These are phyloP conservation scores for Pomatorhinus ruficollis DNA, from an alignment of 2,113 vertebrate species.

Conservation along the genomic window DNA sequence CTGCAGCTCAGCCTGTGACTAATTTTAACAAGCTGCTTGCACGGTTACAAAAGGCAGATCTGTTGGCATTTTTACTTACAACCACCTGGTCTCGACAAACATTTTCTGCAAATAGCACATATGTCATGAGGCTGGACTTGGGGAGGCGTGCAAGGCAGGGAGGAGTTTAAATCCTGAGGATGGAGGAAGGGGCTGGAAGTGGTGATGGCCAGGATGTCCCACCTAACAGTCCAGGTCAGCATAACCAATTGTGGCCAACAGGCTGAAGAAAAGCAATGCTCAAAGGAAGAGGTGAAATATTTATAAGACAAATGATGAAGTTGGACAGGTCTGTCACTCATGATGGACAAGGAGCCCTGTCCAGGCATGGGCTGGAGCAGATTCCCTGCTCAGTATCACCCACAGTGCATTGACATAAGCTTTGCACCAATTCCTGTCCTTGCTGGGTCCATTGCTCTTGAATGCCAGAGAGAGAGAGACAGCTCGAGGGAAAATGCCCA, in stretches of 20 bases:
- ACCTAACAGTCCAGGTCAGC: background rate
- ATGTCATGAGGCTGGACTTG: background rate
- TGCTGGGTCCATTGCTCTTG: background rate
- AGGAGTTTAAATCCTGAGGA: background rate
- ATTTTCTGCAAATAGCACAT: conserved; percentile 37
- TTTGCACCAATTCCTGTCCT: background rate
- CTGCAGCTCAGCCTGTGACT: conserved; percentile 50
- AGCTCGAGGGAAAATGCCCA: background rate
- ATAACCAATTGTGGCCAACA: rapidly evolving
- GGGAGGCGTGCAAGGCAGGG: background rate
- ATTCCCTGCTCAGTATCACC: background rate
- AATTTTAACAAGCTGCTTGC: conserved; percentile 63
- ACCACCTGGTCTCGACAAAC: conserved; percentile 63
- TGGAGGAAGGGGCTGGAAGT: background rate
- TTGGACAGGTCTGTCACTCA: background rate
- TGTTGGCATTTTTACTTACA: conserved; percentile 65
- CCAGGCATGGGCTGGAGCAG: background rate
- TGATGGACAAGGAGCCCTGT: background rate
- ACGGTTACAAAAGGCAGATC: conserved; percentile 60
- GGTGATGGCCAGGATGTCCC: background rate
- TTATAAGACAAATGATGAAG: background rate
- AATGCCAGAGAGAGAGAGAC: background rate
- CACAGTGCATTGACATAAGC: background rate
- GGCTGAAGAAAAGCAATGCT: background rate
- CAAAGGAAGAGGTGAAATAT: background rate